Base-by-base conservation (phyloP, 2,113 vertebrate genomes). In the Eretmochelys imbricata region DNA sequence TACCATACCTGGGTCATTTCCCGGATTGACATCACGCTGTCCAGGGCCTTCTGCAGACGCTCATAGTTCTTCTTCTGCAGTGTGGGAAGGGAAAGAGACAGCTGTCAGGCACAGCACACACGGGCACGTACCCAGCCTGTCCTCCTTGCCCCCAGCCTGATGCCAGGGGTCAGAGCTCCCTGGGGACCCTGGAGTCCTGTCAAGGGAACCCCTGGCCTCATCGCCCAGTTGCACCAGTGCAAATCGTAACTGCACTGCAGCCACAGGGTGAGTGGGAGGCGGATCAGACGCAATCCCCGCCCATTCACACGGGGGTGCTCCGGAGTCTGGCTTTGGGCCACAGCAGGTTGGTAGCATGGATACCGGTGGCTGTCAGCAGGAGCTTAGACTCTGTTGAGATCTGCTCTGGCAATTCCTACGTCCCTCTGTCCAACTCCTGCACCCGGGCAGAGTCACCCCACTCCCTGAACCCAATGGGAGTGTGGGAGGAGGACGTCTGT, bases 11-110 rank as follows among this genome's bases (percentile, higher is more conserved):
- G 99, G 90, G 99, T 99, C 99, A 99, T 99, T 98, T 99, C 99
- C 91, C 99, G 98, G 94, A 99, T 99, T 93, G 99, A 99, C 99
- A 99, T 99, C 92, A 99, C 99, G 51, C 99, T 99, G 97, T 99
- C 99, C 98, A 99, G 96, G 14, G 99, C 99, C 98, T 99, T 99
- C 98, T 99, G 99, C 97, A 99, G 98, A 93, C 99, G 98, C 97
- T 99, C 99, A 4, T 99, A 99, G 98, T 99, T 99, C 98, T 99
- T 99, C 98, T 99, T 99, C 99, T 99, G 98, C 97, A 95, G 93
- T 95, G 53, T 7, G 14, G 50, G 78, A 62, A 72, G 87, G 91
- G 82, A 97, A 91, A 95, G 50, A 50, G 35, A 59, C 20, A 4
- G 17, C 10, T 10, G 25, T 82, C n/a, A 88, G 35, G 48, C n/a